Conservation (phyloP, 2,113 vertebrate genomes). For the Pseudopodoces humilis region DNA sequence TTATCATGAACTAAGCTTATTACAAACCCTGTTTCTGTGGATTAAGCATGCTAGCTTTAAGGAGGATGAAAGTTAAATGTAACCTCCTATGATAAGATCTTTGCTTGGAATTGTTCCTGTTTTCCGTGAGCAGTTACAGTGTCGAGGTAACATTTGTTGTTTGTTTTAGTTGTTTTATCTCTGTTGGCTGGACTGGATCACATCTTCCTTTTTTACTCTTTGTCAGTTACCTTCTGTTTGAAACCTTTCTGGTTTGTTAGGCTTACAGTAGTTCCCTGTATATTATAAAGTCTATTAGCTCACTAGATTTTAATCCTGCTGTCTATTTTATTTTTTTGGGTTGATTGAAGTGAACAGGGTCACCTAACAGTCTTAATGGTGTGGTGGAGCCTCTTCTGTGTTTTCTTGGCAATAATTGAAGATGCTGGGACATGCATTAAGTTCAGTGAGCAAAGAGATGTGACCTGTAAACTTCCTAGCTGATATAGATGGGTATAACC, state of each 20-base stretch:
- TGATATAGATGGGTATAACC: neutral
- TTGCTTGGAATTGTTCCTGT: neutral
- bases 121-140: neutral
- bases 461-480: neutral
- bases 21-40: neutral
- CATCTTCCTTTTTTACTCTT: neutral
- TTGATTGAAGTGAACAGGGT: neutral
- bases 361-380: neutral
- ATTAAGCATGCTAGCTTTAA: neutral
- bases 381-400: neutral
- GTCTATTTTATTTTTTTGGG: neutral
- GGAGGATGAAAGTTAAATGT: neutral
- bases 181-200: neutral
- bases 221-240: neutral
- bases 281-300: neutral
- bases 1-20: neutral
- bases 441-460: neutral
- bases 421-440: neutral
- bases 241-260: neutral
- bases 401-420: neutral
- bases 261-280: neutral
- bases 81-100: neutral
- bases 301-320: neutral
- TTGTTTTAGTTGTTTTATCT: neutral
- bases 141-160: neutral